phyloP scores from a whole-genome alignment of 1,140 invertebrate species.

The Apolygus lucorum region DNA sequence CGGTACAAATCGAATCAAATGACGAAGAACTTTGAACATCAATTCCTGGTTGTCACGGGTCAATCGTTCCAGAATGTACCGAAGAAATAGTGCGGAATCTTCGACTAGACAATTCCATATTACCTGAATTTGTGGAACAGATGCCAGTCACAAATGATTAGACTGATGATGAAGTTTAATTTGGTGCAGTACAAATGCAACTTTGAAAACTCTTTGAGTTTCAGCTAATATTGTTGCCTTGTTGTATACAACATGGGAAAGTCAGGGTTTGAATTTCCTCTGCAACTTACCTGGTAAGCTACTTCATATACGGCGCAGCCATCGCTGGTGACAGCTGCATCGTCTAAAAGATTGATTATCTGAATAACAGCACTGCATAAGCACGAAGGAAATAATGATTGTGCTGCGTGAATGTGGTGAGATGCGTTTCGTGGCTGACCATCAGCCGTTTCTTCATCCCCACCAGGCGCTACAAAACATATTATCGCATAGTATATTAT shows the following conservation, averaged over 20 bases:
- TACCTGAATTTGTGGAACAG: constrained; percentile 51
- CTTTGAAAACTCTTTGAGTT: neutral
- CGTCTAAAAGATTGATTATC: constrained; percentile 90
- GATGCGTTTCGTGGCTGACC: constrained; percentile 50
- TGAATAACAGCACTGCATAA: constrained; percentile 90
- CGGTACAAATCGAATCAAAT: constrained; percentile 86
- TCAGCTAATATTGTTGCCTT: neutral
- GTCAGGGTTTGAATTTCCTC: neutral
- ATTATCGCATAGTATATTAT: neutral
- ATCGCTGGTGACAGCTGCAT: constrained; percentile 89
- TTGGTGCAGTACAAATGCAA: too few relatives aligned
- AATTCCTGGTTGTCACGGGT: constrained; percentile 92
- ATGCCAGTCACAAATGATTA: neutral
- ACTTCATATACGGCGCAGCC: constrained; percentile 85
- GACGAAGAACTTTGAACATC: constrained; percentile 87
- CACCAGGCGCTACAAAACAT: constrained; percentile 27
- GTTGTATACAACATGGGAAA: neutral
- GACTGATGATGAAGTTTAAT: too few relatives aligned
- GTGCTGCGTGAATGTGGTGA: constrained; percentile 79
- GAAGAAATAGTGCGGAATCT: constrained; percentile 90
- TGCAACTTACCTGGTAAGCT: constrained; percentile 61
- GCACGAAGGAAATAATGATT: constrained; percentile 92
- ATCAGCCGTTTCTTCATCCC: constrained; percentile 37
- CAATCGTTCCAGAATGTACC: constrained; percentile 91
- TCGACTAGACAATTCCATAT: constrained; percentile 97